Conservation (phyloP, 1,140 invertebrate species). For the Gryllus bimaculatus region DNA sequence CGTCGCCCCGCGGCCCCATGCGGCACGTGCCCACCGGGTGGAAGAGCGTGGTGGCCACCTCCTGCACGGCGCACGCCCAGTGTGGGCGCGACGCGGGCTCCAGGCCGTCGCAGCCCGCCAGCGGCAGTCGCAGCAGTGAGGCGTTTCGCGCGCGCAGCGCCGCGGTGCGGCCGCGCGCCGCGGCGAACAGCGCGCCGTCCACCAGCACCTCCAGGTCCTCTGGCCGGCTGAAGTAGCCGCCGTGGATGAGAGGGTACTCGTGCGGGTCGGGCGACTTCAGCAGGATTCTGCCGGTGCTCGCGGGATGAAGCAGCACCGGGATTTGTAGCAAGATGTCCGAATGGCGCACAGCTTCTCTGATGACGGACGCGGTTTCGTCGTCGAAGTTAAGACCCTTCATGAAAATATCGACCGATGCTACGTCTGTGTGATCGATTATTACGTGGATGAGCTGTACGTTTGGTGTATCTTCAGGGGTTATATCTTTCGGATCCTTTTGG, state of each 20-base stretch:
- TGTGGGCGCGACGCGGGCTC: constrained; percentile 44
- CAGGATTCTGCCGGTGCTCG: neutral
- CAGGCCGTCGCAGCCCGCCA: constrained; percentile 36
- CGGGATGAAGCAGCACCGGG: neutral
- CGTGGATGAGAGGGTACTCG: neutral
- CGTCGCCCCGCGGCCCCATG: constrained; percentile 17
- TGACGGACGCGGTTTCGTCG: neutral
- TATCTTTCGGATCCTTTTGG: neutral
- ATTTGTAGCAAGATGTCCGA: neutral
- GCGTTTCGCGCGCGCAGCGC: constrained; percentile 31
- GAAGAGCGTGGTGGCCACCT: constrained; percentile 28
- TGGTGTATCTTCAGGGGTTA: neutral
- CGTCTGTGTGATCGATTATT: neutral
- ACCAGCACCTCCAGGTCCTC: constrained; percentile 25
- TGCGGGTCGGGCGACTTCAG: neutral
- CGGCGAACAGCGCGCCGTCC: constrained; percentile 22
- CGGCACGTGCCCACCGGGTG: constrained; percentile 20
- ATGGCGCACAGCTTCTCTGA: neutral
- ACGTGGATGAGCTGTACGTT: neutral
- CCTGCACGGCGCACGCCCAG: constrained; percentile 52
- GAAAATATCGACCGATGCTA: neutral
- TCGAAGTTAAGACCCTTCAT: neutral
- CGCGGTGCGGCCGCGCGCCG: constrained; percentile 32
- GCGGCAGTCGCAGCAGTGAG: constrained; percentile 26
- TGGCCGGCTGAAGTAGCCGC: constrained; percentile 21